A percentile compares a stretch with the other conserved stretches of the same genome.
phyloP scores from a whole-genome alignment of 2,888 invertebrate genomes.

The Xestia rhomboidea region DNA sequence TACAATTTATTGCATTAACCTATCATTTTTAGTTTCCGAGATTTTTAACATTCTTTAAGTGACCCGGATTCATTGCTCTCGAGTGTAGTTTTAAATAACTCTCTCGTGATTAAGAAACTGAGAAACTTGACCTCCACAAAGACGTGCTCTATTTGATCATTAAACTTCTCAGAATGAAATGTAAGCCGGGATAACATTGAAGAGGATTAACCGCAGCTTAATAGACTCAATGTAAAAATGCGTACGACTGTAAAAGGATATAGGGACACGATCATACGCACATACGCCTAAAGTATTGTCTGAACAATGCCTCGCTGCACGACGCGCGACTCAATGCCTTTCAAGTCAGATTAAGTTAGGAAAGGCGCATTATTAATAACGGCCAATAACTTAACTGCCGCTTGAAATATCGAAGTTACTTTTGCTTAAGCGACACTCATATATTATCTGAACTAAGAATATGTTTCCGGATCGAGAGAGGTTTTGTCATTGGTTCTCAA shows the following conservation, averaged over 20 bases:
- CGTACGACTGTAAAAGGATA: constrained; percentile 50
- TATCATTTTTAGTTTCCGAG: too few species aligned
- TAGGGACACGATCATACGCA: constrained; percentile 58
- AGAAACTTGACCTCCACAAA: constrained; percentile 20
- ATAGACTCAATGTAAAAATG: constrained; percentile 64
- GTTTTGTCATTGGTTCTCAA: constrained; percentile 81
- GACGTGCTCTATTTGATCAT: constrained; percentile 37
- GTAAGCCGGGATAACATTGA: constrained; percentile 50
- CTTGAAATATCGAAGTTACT: constrained; percentile 89
- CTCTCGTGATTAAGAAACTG: constrained; percentile 28
- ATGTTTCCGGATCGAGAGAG: constrained; percentile 87
- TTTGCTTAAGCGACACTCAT: constrained; percentile 89
- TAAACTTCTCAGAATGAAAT: constrained; percentile 38
- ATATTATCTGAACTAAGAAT: constrained; percentile 87
- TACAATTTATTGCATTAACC: too few species aligned
- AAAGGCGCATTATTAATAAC: constrained; percentile 89
- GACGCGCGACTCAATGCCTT: constrained; percentile 86
- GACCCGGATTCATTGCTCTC: too few species aligned
- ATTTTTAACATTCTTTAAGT: too few species aligned
- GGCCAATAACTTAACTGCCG: constrained; percentile 87
- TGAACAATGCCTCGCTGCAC: constrained; percentile 85
- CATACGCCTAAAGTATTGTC: constrained; percentile 77
- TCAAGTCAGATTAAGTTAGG: constrained; percentile 90
- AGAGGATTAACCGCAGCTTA: constrained; percentile 63
- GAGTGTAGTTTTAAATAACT: constrained; percentile 12